Base-by-base conservation (phyloP, 2,888 invertebrate species). In the Chelonus formosanus region DNA sequence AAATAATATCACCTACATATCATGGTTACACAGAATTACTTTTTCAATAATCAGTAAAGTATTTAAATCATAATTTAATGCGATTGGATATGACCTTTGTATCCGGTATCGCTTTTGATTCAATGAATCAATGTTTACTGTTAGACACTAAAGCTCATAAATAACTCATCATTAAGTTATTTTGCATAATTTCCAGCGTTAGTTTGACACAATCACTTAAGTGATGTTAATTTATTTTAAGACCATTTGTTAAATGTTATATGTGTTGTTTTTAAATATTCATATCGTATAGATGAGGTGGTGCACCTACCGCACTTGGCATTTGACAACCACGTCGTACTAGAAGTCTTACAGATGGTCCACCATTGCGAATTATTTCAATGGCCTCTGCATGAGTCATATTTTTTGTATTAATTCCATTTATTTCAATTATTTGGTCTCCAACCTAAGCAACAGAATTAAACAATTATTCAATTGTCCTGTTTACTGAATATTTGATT, bases 331-430 rank as follows among this genome's bases (percentile, higher is more conserved):
- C 85, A 64, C 86, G 81, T 68, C 85, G 82, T 60, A 86, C 84
- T 68, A 88, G 80, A 48, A 91, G 83, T 63, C 88, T 84, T 53
- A 90, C 90, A 20, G 86, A 85, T 60, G 87, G 85, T 31, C 89
- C 89, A 64, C 90, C 89, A 75, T 88, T 89, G 75, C 90, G 89
- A 74, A 92, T 92, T 69, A 91, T 86, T 76, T 90, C 88, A 72
- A 92, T 91, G 31, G 91, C 92, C 76, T 91, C 89, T 20, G 89
- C 87, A 80, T 92, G 92, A n/a, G 90, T 90, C 90, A 92, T 90
- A 74, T 88, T 89, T 75, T 88, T 88, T 34, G 91, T 91, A 75
- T 87, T 88, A 71, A 88, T 87, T 32, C 89, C 89, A 79, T 92
- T 91, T 71, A 92, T 91, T 82, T 91, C 90, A 66, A 91, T 86